Conservation (phyloP, 2,113 vertebrate species). For the Phalacrocorax aristotelis region DNA sequence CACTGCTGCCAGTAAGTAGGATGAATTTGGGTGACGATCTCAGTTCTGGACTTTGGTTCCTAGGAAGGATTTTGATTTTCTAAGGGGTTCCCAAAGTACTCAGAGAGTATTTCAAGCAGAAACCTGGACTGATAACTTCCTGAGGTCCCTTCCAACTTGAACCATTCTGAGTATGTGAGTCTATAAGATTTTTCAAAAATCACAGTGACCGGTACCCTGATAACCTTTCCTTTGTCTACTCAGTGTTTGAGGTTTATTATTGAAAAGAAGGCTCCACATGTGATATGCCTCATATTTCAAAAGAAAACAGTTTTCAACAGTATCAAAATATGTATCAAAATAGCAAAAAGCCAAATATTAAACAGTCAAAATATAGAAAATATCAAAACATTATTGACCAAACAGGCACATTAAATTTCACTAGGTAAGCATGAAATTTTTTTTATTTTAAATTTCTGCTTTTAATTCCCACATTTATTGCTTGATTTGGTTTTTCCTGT, state of each 20-base stretch:
- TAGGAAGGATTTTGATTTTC: not conserved
- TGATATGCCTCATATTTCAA: not conserved
- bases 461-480: not conserved
- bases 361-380: not conserved
- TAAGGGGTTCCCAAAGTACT: not conserved
- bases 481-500: not conserved
- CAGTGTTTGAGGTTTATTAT: not conserved
- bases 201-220: not conserved
- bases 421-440: not conserved
- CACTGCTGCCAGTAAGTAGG: not conserved
- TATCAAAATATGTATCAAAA: not conserved
- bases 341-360: not conserved
- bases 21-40: not conserved
- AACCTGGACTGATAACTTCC: not conserved
- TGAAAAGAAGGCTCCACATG: not conserved
- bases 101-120: not conserved
- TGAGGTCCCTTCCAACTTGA: not conserved
- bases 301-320: not conserved
- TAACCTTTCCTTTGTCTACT: not conserved
- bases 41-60: not conserved
- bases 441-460: not conserved
- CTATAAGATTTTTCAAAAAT: not conserved
- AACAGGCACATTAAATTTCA: not conserved
- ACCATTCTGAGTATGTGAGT: not conserved
- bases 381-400: not conserved